Evolutionary conservation across 1,140 invertebrate genomes (phyloP).

Genomic region (Lordiphosa stackelbergi): DNA sequence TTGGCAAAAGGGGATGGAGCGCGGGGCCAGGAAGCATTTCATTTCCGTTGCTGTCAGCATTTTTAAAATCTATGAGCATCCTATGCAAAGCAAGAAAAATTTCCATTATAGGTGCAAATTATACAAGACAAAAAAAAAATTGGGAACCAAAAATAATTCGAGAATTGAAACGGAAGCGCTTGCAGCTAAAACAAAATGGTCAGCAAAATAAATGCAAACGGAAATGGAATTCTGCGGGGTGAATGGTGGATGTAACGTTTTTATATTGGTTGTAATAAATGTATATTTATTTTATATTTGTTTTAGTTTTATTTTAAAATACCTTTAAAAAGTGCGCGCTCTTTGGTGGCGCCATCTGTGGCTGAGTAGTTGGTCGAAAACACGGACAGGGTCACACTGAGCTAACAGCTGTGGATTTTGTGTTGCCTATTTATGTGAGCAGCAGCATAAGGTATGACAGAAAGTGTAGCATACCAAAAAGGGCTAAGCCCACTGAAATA

Average conservation of each 20-base stretch:
- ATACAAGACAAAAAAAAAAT: conserved; percentile 26
- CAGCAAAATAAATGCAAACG: background rate
- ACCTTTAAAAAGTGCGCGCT: background rate
- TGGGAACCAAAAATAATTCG: conserved; percentile 6
- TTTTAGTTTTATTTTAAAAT: no score
- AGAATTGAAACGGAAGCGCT: conserved; percentile 25
- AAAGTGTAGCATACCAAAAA: no score
- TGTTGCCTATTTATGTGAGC: no score
- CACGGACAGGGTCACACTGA: no score
- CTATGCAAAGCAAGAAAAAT: conserved; percentile 55
- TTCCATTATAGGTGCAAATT: conserved; percentile 73
- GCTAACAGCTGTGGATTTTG: no score
- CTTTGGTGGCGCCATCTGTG: background rate
- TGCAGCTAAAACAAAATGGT: conserved; percentile 37
- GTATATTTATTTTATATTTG: no score
- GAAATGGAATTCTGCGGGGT: conserved; percentile 42
- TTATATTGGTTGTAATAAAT: no score
- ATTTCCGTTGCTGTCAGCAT: conserved; percentile 68
- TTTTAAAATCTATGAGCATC: conserved; percentile 72
- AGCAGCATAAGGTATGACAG: no score
- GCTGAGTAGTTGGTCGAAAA: conserved; percentile 6
- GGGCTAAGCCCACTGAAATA: no score
- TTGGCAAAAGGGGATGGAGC: background rate
- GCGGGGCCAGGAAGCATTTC: conserved; percentile 55
- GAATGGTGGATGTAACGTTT: conserved; percentile 1